Evolutionary conservation across 92 coral and sea anemone genomes (phyloP).

Genomic region (Desmophyllum pertusum): DNA sequence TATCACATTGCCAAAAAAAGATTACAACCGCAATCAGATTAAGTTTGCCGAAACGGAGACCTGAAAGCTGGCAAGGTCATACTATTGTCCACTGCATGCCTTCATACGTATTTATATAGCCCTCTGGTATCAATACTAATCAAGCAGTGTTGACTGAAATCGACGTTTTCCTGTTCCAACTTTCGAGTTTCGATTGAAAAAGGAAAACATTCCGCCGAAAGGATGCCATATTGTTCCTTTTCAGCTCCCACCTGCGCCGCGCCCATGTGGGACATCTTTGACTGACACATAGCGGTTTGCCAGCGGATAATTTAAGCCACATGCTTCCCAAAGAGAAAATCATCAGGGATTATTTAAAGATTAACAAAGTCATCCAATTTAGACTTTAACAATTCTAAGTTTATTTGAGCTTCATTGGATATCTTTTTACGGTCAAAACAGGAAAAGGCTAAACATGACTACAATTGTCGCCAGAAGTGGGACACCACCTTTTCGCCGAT

Average conservation of each 20-base stretch:
- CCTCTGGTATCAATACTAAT: too few relatives aligned
- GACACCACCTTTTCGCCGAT: too few relatives aligned
- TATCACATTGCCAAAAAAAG: not conserved
- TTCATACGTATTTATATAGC: too few relatives aligned
- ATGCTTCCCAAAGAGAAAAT: not conserved
- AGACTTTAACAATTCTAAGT: not conserved
- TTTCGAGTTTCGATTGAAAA: not conserved
- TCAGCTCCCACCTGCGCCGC: not conserved
- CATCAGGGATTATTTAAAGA: not conserved
- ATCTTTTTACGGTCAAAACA: not conserved
- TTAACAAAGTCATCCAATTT: not conserved
- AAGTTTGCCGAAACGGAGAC: not conserved
- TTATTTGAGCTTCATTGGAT: not conserved
- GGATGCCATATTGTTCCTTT: not conserved
- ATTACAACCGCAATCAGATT: not conserved
- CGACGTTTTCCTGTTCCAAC: not conserved
- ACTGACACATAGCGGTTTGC: not conserved
- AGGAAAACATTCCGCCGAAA: not conserved
- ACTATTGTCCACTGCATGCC: not conserved
- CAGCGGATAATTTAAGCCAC: not conserved
- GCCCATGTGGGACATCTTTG: not conserved
- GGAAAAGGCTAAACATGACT: too few relatives aligned
- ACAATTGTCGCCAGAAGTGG: too few relatives aligned
- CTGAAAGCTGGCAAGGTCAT: not conserved
- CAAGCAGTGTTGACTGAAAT: too few relatives aligned